phyloP scores from a whole-genome alignment of 2,113 vertebrate species.

The Lutjanus erythropterus region DNA sequence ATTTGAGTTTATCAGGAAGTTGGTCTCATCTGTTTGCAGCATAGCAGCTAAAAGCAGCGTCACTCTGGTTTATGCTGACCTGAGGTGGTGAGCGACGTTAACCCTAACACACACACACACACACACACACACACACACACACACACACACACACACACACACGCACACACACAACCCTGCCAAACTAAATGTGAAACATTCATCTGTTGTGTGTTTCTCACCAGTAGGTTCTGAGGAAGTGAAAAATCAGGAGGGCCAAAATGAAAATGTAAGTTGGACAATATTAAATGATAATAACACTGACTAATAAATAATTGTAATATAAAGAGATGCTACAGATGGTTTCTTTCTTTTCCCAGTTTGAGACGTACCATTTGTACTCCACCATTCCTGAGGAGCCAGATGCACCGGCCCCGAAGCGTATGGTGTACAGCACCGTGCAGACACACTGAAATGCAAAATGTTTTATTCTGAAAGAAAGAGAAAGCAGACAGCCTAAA shows the following conservation, averaged over 20 bases:
- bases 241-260: not conserved
- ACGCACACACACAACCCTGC: too few relatives aligned
- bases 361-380: conserved; percentile 35
- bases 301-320: not conserved
- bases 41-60: too few relatives aligned
- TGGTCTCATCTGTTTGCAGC: too few relatives aligned
- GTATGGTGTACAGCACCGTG: conserved; percentile 27
- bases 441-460: conserved; percentile 14
- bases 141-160: too few relatives aligned
- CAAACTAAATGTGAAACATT: too few relatives aligned
- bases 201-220: not conserved
- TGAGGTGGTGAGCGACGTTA: too few relatives aligned
- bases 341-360: conserved; percentile 6
- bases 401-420: not conserved
- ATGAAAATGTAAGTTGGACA: conserved; percentile 15
- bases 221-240: conserved; percentile 4
- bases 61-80: too few relatives aligned
- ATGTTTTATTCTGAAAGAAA: not conserved
- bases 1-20: too few relatives aligned
- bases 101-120: too few relatives aligned
- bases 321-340: too few relatives aligned
- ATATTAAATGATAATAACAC: too few relatives aligned
- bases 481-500: not conserved
- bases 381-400: conserved; percentile 29
- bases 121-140: too few relatives aligned